Percentiles rank a stretch among this genome's conserved stretches.
Evolutionary conservation across 1,140 invertebrate genomes (phyloP).

Genomic region (Diuraphis noxia): DNA sequence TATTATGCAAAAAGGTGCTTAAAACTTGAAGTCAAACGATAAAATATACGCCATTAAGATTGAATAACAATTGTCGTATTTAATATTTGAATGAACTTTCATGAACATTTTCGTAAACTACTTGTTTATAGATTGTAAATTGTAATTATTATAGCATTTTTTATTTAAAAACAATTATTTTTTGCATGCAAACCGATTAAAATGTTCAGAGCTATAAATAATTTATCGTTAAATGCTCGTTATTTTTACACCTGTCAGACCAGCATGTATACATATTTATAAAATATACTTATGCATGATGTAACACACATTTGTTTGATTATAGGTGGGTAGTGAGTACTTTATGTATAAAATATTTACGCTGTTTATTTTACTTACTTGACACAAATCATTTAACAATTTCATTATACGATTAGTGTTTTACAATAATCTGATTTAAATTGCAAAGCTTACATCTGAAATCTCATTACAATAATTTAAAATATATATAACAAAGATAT

Average conservation of each 20-base stretch:
- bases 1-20: neutral
- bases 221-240: neutral
- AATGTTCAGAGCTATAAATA: neutral
- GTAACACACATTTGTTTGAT: neutral
- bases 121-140: neutral
- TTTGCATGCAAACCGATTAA: neutral
- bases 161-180: neutral
- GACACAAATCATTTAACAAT: neutral
- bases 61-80: neutral
- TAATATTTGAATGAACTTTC: neutral
- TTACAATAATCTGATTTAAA: neutral
- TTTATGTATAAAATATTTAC: neutral
- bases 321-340: neutral
- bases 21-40: neutral
- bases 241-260: neutral
- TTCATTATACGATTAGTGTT: neutral
- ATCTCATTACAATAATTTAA: neutral
- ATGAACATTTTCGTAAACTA: neutral
- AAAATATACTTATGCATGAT: neutral
- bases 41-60: neutral
- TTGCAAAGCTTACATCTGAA: neutral
- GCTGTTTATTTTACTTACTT: neutral
- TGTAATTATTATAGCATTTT: neutral
- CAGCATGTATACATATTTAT: neutral
- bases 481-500: neutral